Base-by-base conservation (phyloP, 2,113 vertebrate species). In the Oriolus oriolus region DNA sequence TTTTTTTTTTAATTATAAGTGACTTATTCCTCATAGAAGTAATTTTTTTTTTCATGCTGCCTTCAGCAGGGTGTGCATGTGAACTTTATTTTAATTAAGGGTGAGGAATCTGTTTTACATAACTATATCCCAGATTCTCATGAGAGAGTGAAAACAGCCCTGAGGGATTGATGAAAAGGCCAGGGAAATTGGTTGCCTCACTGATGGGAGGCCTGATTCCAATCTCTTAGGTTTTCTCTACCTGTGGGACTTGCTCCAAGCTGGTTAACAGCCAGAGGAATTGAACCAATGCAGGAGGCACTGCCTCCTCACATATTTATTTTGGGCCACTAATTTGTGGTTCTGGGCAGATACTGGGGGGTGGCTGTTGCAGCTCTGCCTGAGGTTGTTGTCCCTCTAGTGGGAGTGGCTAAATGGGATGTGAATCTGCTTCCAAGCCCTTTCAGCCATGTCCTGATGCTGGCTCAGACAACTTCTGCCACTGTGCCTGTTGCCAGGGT, bases 41-140 rank as follows among this genome's bases (percentile, higher is more conserved):
- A 45, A 22, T 57, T 89, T 76, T 59, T 71, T 56, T 59, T 82
- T 82, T 24, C 76, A 88, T 71, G 65, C 77, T 92, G 79, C 79
- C 61, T 93, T 97, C 95, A 94, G 86, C 77, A 90, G 86, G 84
- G 79, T 84, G 94, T 94, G 89, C 94, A 90, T 90, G 93, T 95
- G 94, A 97, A 97, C 94, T 95, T 88, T 78, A 50, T 93, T 90
- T 93, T 96, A 97, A 96, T 97, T 89, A 95, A 83, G 89, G 65
- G 15, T 9, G 84, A 94, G 94, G 94, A 96, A 90, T 89, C 91
- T 95, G 18, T 84, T 97, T 94, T 97, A 71, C 95, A 89, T 94
- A 94, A 84, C 71, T 90, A 8, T 63, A 84, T 92, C 35, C 65
- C 53, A 78, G 87, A 65, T 95, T 95, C 94, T 96, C 92, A 69